phyloP scores from a whole-genome alignment of 2,113 vertebrate genomes.

The Caretta caretta region DNA sequence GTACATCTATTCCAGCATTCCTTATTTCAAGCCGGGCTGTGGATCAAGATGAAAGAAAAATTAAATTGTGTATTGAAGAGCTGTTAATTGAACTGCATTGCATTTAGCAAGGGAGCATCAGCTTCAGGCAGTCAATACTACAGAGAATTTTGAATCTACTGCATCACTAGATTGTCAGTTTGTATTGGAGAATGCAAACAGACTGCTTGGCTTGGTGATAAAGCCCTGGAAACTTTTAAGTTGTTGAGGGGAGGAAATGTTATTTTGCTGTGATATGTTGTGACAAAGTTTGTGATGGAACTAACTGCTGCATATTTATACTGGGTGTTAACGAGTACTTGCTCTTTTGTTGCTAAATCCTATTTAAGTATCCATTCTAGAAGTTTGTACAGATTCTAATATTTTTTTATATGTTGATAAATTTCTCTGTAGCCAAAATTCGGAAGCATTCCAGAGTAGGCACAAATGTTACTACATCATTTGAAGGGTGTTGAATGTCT shows the following conservation, averaged over 20 bases:
- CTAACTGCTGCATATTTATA: neutral
- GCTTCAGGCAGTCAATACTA: slow-evolving; percentile 80
- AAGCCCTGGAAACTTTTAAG: slow-evolving; percentile 61
- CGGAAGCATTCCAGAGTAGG: slow-evolving; percentile 51
- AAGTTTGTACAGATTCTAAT: neutral
- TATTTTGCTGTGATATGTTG: slow-evolving; percentile 27
- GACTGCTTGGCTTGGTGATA: slow-evolving; percentile 60
- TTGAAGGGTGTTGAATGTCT: slow-evolving; percentile 66
- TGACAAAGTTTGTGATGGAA: neutral
- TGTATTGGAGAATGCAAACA: slow-evolving; percentile 78
- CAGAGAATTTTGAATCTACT: slow-evolving; percentile 81
- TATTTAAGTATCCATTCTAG: slow-evolving; percentile 21
- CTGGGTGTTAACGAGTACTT: neutral
- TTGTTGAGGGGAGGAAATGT: slow-evolving; percentile 29
- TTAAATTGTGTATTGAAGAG: slow-evolving; percentile 88
- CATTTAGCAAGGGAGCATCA: slow-evolving; percentile 83
- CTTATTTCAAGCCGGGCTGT: slow-evolving; percentile 80
- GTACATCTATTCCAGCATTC: slow-evolving; percentile 80
- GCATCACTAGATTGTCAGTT: slow-evolving; percentile 79
- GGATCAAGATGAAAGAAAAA: slow-evolving; percentile 92
- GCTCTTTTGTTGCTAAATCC: neutral
- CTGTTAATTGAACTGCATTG: slow-evolving; percentile 88
- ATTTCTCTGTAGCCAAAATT: slow-evolving; percentile 44
- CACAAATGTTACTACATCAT: slow-evolving; percentile 60
- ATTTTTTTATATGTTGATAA: neutral